A percentile compares a stretch with the other conserved stretches of the same genome.
Evolutionary conservation across 2,797 vertebrate species (phyloP).

Genomic region (Chelon auratus): DNA sequence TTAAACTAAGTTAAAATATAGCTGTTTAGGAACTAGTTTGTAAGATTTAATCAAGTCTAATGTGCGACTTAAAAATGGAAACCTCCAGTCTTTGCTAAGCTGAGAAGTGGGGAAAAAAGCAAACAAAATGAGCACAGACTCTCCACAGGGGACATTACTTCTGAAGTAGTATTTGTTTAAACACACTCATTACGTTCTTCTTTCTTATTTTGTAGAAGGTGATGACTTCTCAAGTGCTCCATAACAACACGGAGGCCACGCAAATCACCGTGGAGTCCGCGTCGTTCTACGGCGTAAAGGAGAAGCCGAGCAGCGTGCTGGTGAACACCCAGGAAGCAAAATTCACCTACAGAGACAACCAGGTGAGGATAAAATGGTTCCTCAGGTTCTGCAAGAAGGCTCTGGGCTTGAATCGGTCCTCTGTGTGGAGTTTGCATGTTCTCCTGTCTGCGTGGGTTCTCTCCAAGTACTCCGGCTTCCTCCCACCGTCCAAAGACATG

Average conservation of each 20-base stretch:
- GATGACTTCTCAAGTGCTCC: constrained; percentile 88
- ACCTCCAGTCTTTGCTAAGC: neutral
- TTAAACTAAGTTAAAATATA: too few relatives aligned
- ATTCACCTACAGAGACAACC: constrained; percentile 85
- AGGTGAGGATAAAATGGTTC: constrained; percentile 73
- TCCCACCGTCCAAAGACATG: too few relatives aligned
- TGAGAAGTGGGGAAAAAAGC: neutral
- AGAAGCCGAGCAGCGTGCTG: constrained; percentile 80
- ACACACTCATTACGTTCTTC: neutral
- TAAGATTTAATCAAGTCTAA: neutral
- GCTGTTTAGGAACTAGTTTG: too few relatives aligned
- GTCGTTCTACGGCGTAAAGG: constrained; percentile 86
- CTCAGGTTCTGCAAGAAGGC: neutral
- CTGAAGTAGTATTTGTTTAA: neutral
- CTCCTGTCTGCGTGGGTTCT: too few relatives aligned
- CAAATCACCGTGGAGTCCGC: constrained; percentile 80
- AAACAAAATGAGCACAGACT: neutral
- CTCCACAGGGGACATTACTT: neutral
- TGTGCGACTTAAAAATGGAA: neutral
- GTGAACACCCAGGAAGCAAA: constrained; percentile 85
- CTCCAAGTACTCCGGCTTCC: too few relatives aligned
- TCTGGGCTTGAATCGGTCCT: too few relatives aligned
- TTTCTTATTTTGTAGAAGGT: constrained; percentile 74
- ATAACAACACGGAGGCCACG: constrained; percentile 75
- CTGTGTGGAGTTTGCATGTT: too few relatives aligned